Evolutionary conservation across 1,140 invertebrate species (phyloP), one percentile per base, ranked within the genome.

Genomic region (Portunus trituberculatus): DNA sequence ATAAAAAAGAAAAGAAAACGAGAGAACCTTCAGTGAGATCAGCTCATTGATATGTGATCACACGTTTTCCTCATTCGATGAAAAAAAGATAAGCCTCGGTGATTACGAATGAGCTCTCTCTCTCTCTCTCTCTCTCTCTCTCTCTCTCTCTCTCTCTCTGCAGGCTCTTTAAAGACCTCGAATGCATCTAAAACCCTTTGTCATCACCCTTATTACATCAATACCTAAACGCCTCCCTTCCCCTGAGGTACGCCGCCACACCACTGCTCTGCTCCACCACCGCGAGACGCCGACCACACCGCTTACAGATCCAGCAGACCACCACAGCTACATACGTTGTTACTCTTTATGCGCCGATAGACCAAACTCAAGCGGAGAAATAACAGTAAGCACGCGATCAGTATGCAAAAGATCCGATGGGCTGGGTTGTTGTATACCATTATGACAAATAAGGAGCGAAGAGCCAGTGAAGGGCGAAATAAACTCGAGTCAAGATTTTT

Each of bases 111-210:
- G 8, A 59, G 12, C 52, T 76, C 67, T 76, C 67, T 76, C 67
- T 76, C 67, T 76, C 67, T 76, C 67, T 76, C 67, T 76, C 67
- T 76, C 67, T 76, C 67, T 76, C 67, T 76, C 67, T 76, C 67
- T 76, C 67, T 76, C 67, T 76, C 67, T 76, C 67, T 76, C 67
- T 76, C 67, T 76, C 67, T 76, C 67, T 76, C 67, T n/a, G 6
- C 52, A 59, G 12, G 10, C 52, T 10, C 52, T 59, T 20, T 59
- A 12, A 12, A 59, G 16, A 59, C 52, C 52, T 59, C 52, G 16
- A 10, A 59, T 20, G 16, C 52, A 59, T 59, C 12, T 59, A 39
- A 2, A 39, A 39, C 52, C 10, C 52, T 59, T 14, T 20, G 12
- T 14, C 52, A 59, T 14, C 52, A 59, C 52, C 10, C 10, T 20